Evolutionary conservation across 2,113 vertebrate species (phyloP).

Genomic region (Pampusana beccarii): DNA sequence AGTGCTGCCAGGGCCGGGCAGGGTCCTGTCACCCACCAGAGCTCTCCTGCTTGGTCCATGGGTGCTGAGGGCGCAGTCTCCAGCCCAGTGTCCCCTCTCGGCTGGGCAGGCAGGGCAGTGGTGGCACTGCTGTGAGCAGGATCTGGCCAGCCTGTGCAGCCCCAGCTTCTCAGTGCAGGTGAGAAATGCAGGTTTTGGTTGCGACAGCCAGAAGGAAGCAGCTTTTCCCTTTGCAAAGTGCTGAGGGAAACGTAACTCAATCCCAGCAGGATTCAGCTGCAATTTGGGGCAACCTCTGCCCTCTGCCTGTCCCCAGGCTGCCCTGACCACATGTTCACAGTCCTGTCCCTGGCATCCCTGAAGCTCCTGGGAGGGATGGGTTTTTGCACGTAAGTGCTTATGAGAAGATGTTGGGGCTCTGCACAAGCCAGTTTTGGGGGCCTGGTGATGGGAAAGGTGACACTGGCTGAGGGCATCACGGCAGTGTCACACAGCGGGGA

Average conservation of each 20-base stretch:
- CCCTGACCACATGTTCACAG: not conserved
- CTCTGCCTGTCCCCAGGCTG: not conserved
- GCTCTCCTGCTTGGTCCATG: not conserved
- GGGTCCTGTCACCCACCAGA: not conserved
- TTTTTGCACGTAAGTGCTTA: not conserved
- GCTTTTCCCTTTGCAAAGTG: not conserved
- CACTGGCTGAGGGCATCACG: not conserved
- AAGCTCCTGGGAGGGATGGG: rapidly evolving
- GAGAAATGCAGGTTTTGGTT: not conserved
- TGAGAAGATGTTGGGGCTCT: not conserved
- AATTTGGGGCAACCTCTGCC: not conserved
- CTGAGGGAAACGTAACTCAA: not conserved
- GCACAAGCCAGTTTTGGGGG: not conserved
- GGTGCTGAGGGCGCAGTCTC: not conserved
- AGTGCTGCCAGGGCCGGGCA: not conserved
- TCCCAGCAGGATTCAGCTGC: not conserved
- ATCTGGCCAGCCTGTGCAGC: not conserved
- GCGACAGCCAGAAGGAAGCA: not conserved
- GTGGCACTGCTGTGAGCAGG: not conserved
- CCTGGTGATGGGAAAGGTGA: not conserved
- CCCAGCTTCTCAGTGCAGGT: not conserved
- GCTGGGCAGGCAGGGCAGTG: not conserved
- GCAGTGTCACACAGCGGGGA: not conserved
- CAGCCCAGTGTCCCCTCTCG: not conserved
- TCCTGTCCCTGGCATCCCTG: not conserved